phyloP scores from a whole-genome alignment of 1,140 invertebrate species.

The Danaus plexippus region DNA sequence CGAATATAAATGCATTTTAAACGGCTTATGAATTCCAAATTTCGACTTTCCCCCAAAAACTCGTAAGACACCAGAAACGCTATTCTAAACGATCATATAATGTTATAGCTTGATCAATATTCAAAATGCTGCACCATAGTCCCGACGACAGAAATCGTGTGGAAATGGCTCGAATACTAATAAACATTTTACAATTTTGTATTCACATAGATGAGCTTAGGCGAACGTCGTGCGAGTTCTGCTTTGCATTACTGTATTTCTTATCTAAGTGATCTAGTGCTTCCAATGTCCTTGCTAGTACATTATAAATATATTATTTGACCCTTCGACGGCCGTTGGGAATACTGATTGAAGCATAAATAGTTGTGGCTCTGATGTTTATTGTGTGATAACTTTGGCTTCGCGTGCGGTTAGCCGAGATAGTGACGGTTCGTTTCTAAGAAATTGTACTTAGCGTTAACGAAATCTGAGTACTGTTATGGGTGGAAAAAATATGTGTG shows the following conservation, averaged over 20 bases:
- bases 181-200: conserved; percentile 36
- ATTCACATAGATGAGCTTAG: conserved; percentile 44
- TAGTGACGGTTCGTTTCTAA: conserved; percentile 1
- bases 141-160: conserved; percentile 60
- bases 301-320: conserved; percentile 30
- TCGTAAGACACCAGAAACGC: conserved; percentile 25
- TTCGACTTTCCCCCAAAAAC: conserved; percentile 42
- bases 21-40: conserved; percentile 25
- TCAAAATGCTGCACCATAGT: conserved; percentile 43
- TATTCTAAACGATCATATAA: conserved; percentile 32
- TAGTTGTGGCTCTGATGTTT: background rate
- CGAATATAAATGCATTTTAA: conserved; percentile 14
- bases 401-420: conserved; percentile 1
- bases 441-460: background rate
- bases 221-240: conserved; percentile 38
- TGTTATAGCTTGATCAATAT: conserved; percentile 47
- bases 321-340: conserved; percentile 18
- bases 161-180: conserved; percentile 43
- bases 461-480: no score
- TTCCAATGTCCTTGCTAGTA: conserved; percentile 43
- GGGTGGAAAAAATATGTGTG: no score
- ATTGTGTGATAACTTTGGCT: background rate
- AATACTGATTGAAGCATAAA: conserved; percentile 20
- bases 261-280: conserved; percentile 51
- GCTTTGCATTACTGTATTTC: conserved; percentile 38